Base-by-base conservation (phyloP, 2,113 vertebrate species). In the Otolemur garnettii region DNA sequence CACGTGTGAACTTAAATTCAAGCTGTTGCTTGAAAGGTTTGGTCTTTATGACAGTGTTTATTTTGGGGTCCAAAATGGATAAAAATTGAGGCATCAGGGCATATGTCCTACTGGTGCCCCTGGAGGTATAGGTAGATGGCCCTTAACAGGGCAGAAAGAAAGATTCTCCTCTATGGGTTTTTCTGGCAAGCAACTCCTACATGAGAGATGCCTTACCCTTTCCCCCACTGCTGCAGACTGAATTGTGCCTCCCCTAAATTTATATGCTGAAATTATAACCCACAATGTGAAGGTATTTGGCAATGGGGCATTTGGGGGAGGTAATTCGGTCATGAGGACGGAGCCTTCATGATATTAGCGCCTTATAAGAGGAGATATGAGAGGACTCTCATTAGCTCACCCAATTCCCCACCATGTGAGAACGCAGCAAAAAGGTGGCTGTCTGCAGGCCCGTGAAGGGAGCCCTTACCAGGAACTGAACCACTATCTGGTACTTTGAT, bases 161-260 rank as follows among this genome's bases (percentile, higher is more conserved):
- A 15, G 35, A 19, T 28, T 50, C 59, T 53, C 30, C 30, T 35
- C 5, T 42, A 1, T 22, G 17, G 13, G 2, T 33, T 42, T 50
- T 50, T 45, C 80, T 89, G 30, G n/a, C 17, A 45, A 22, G 28
- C 26, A 77, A 12, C 35, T 24, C 92, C 59, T 1, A 22, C 24
- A 26, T 1, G n/a, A 0, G 0, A 74, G 21, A 55, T 60, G 1
- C 22, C 50, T 18, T 19, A 22, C 21, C 5, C 30, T 3, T 13
- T 53, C 13, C n/a, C 13, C 33, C 33, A 7, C 14, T 21, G 19
- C 57, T 18, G 0, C 0, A 10, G 26, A 13, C n/a, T 15, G 9
- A 50, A 38, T 1, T 1, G 7, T 10, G n/a, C 21, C 50, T 18
- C 55, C 15, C 19, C n/a, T 19, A 26, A 42, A 30, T 18, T 30